phyloP scores from a whole-genome alignment of 2,113 vertebrate genomes.

The Phalacrocorax carbo region DNA sequence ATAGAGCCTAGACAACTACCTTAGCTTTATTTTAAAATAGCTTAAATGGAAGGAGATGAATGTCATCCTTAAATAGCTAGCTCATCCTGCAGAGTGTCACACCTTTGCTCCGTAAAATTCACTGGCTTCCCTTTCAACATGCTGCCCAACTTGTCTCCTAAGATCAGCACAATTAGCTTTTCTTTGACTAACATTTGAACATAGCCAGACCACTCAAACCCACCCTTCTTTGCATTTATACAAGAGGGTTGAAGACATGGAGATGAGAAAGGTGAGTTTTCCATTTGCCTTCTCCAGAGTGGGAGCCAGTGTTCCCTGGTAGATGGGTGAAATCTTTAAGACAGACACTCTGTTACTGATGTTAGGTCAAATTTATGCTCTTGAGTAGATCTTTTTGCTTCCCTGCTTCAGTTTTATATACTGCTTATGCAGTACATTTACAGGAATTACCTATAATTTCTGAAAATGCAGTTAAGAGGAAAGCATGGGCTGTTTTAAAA shows the following conservation, averaged over 20 bases:
- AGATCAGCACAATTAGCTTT: background rate
- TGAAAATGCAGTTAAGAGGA: background rate
- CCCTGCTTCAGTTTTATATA: background rate
- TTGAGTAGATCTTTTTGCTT: background rate
- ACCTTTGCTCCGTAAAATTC: background rate
- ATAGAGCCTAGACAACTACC: background rate
- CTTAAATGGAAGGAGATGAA: background rate
- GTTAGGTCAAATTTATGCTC: background rate
- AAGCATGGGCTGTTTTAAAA: background rate
- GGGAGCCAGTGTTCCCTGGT: background rate
- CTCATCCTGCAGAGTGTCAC: background rate
- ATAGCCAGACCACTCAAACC: background rate
- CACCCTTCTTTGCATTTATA: background rate
- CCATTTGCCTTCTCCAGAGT: background rate
- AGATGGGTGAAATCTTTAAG: background rate
- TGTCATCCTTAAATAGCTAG: background rate
- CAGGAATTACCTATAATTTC: background rate
- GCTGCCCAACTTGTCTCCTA: background rate
- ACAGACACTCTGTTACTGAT: accelerated
- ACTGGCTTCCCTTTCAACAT: background rate
- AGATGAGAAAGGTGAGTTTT: background rate
- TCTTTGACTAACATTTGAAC: background rate
- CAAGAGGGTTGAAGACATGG: background rate
- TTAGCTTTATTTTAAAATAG: background rate
- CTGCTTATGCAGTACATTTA: background rate